Conservation (phyloP, 2,113 vertebrate species). For the Pelecanoides urinatrix region DNA sequence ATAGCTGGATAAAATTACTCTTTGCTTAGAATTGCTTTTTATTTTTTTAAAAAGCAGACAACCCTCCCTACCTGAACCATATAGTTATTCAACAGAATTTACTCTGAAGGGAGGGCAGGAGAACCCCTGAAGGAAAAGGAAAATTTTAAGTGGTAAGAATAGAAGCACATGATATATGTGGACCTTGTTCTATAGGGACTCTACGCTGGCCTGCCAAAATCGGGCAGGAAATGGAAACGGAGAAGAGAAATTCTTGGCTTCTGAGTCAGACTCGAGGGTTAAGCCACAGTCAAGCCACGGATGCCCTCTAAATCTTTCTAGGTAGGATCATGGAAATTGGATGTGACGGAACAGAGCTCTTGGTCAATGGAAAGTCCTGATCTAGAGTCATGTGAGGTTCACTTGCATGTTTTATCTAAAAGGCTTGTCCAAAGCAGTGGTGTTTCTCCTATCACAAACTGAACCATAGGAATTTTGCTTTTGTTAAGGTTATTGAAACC, state of each 20-base stretch:
- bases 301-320: slow-evolving; percentile 20
- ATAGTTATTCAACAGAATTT: not conserved
- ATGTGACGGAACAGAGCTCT: not conserved
- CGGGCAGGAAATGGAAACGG: not conserved
- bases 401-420: not conserved
- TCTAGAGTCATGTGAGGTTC: not conserved
- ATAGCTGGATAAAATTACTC: not conserved
- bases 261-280: not conserved
- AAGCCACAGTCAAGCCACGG: not conserved
- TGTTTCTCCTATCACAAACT: not conserved
- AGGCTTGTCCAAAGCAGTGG: not conserved
- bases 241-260: slow-evolving; percentile 13
- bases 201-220: not conserved
- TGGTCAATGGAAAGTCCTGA: not conserved
- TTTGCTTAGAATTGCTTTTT: not conserved
- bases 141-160: not conserved
- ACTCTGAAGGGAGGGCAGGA: not conserved
- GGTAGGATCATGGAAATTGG: not conserved
- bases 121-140: not conserved
- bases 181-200: not conserved
- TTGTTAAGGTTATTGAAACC: not conserved
- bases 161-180: not conserved
- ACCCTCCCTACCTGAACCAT: not conserved
- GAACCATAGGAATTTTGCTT: not conserved
- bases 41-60: not conserved